These are phyloP conservation scores for Heliconius nattereri DNA, from an alignment of 1,140 invertebrate species.

Conservation along the genomic window DNA sequence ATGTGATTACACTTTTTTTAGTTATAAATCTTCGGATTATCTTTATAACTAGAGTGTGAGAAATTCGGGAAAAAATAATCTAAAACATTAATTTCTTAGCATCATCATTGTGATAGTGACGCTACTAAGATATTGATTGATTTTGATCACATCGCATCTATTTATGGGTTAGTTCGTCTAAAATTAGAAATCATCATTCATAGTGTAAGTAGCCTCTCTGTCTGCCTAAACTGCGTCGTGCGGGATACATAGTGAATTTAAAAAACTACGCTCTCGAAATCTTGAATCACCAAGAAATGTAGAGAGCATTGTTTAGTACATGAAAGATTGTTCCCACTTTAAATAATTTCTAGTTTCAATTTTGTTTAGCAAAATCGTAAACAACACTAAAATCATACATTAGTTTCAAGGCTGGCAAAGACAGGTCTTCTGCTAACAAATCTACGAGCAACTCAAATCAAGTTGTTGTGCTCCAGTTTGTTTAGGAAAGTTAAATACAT, in stretches of 20 bases:
- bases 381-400: conserved; percentile 37
- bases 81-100: no score
- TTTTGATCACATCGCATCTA: no score
- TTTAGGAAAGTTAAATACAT: not conserved
- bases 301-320: not conserved
- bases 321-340: not conserved
- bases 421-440: conserved; percentile 48
- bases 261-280: no score
- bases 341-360: not conserved
- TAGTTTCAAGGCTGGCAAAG: conserved; percentile 30
- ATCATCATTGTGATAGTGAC: no score
- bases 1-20: not conserved
- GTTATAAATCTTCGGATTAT: not conserved
- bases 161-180: no score
- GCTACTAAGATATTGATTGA: no score
- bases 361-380: conserved; percentile 8
- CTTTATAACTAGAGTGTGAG: not conserved
- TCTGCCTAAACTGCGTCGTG: no score
- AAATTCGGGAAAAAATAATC: no score
- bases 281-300: no score
- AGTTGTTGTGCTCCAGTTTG: conserved; percentile 45
- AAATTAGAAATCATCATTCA: no score
- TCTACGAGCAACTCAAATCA: conserved; percentile 53
- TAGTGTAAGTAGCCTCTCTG: no score
- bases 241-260: no score